phyloP scores from a whole-genome alignment of 2,888 invertebrate genomes.

The Oscheius sp. region DNA sequence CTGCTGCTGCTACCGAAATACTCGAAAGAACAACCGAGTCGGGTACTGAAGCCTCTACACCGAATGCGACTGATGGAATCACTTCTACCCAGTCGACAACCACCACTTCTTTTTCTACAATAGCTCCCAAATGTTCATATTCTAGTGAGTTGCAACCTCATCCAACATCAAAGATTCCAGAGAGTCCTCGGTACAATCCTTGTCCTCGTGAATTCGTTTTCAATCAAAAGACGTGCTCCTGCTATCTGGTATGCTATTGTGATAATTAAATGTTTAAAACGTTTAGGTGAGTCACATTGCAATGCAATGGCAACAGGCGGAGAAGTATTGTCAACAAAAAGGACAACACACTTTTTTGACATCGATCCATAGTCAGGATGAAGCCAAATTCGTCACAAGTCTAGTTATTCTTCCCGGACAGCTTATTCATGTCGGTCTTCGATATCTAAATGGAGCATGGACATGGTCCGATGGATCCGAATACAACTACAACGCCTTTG shows the following conservation, averaged over 20 bases:
- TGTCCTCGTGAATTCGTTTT: background rate
- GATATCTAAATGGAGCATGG: background rate
- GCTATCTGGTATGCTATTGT: background rate
- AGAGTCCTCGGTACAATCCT: background rate
- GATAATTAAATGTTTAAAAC: background rate
- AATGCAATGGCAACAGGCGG: slow-evolving; percentile 2
- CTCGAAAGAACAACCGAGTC: background rate
- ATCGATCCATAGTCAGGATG: slow-evolving; percentile 1
- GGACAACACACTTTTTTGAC: background rate
- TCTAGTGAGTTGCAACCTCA: background rate
- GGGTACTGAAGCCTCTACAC: background rate
- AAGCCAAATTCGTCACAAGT: background rate
- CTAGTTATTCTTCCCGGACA: background rate
- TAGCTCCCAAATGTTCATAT: background rate
- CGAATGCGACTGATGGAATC: no score
- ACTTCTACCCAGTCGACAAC: background rate
- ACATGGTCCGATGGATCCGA: slow-evolving; percentile 9
- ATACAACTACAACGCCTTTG: background rate
- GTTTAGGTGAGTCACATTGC: background rate
- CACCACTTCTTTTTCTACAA: background rate
- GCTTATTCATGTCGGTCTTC: slow-evolving; percentile 2
- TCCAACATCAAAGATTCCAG: no score
- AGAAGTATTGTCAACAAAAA: background rate
- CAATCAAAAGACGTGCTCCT: background rate
- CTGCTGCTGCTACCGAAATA: no score